Conservation (phyloP, 2,888 invertebrate species). For the Microplitis manilae region DNA sequence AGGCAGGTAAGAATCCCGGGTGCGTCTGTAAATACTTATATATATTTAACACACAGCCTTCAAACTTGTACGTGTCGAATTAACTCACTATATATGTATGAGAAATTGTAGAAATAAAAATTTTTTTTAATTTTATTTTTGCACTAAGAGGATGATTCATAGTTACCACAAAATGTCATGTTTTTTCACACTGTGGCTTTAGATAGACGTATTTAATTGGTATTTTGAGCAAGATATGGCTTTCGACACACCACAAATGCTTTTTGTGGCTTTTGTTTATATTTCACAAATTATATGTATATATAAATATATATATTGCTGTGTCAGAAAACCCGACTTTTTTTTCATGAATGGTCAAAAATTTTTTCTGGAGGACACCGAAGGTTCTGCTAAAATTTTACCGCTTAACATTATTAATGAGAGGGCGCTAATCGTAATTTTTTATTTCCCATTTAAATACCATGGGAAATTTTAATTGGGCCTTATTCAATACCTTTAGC, state of each 20-base stretch:
- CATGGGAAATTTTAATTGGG: no score
- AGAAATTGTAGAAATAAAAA: neutral
- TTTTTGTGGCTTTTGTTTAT: neutral
- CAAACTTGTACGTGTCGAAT: neutral
- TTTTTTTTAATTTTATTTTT: slow-evolving; percentile 5
- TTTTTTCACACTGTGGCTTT: slow-evolving; percentile 31
- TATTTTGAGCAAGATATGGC: slow-evolving; percentile 11
- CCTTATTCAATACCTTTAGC: no score
- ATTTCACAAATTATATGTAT: neutral
- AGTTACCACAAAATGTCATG: slow-evolving; percentile 18
- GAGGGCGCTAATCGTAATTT: no score
- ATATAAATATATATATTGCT: neutral
- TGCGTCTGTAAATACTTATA: slow-evolving; percentile 44
- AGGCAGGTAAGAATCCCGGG: slow-evolving; percentile 55
- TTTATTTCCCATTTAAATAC: no score
- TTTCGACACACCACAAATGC: slow-evolving; percentile 10
- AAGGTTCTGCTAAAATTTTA: no score
- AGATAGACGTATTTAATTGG: slow-evolving; percentile 4
- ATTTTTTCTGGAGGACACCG: no score
- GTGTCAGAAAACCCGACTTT: neutral
- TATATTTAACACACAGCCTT: slow-evolving; percentile 13
- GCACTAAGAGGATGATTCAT: slow-evolving; percentile 29
- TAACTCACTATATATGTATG: neutral
- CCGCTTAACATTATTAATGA: no score
- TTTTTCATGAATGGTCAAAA: neutral